A percentile compares a stretch with the other conserved stretches of the same genome.
Evolutionary conservation across 2,888 invertebrate species (phyloP).

Genomic region (Philereme transversata): DNA sequence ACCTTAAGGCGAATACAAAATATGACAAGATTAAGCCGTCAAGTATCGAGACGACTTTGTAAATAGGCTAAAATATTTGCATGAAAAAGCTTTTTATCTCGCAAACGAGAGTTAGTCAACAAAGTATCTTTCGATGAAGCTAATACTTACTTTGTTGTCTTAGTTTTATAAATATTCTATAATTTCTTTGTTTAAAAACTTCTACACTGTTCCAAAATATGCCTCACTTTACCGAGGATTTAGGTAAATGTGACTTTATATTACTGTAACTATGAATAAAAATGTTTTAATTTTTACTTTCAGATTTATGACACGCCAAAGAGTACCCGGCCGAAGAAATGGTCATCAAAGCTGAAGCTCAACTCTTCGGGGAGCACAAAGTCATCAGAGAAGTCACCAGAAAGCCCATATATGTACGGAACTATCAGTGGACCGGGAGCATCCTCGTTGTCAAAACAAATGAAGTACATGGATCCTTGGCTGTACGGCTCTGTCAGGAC

Average conservation of each 20-base stretch:
- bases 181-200: slow-evolving; percentile 5
- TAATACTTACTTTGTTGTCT: slow-evolving; percentile 44
- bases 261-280: slow-evolving; percentile 7
- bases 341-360: slow-evolving; percentile 88
- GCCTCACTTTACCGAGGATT: slow-evolving; percentile 8
- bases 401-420: slow-evolving; percentile 77
- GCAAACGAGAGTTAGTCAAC: slow-evolving; percentile 47
- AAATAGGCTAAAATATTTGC: slow-evolving; percentile 55
- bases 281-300: slow-evolving; percentile 47
- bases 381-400: slow-evolving; percentile 76
- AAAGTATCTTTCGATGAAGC: slow-evolving; percentile 46
- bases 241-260: not conserved
- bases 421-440: slow-evolving; percentile 85
- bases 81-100: slow-evolving; percentile 55
- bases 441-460: slow-evolving; percentile 90
- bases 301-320: slow-evolving; percentile 82
- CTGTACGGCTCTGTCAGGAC: slow-evolving; percentile 90
- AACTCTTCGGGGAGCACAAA: slow-evolving; percentile 77
- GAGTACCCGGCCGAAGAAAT: slow-evolving; percentile 86
- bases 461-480: slow-evolving; percentile 94
- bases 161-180: slow-evolving; percentile 33
- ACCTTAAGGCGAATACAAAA: slow-evolving; percentile 41
- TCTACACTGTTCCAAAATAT: not conserved
- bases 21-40: slow-evolving; percentile 48
- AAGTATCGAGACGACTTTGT: slow-evolving; percentile 52